Evolutionary conservation across 1,140 invertebrate species (phyloP).

Genomic region (Leptinotarsa lineolata): DNA sequence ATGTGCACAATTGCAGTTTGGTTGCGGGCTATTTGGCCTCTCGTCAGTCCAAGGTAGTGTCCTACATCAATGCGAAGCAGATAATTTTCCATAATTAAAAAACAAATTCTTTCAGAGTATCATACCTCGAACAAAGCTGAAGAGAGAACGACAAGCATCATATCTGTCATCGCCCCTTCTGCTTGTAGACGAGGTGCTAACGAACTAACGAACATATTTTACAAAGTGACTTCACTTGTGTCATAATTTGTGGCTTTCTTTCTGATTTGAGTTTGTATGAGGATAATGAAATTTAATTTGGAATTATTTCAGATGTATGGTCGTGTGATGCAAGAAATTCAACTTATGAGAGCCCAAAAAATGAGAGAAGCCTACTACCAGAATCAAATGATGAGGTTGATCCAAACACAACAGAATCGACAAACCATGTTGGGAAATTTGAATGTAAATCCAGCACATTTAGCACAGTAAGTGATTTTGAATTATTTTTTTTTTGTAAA

Average conservation of each 20-base stretch:
- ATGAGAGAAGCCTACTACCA: constrained; percentile 46
- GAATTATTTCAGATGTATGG: constrained; percentile 36
- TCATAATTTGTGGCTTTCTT: neutral
- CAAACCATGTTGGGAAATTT: constrained; percentile 36
- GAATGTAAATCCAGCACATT: constrained; percentile 27
- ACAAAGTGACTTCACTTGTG: neutral
- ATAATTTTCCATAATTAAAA: too few relatives aligned
- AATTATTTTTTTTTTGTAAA: neutral
- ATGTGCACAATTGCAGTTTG: too few relatives aligned
- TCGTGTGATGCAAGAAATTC: constrained; percentile 38
- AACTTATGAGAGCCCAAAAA: constrained; percentile 37
- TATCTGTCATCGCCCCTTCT: too few relatives aligned
- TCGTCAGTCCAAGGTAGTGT: too few relatives aligned
- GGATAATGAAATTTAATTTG: neutral
- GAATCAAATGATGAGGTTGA: constrained; percentile 42
- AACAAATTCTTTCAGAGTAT: too few relatives aligned
- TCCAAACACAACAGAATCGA: constrained; percentile 44
- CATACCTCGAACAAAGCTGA: too few relatives aligned
- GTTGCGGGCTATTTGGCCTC: too few relatives aligned
- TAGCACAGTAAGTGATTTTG: constrained; percentile 21
- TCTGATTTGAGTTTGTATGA: neutral
- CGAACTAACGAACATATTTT: too few relatives aligned
- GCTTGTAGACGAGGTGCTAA: too few relatives aligned
- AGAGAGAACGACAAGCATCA: too few relatives aligned
- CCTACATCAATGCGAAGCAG: too few relatives aligned